Evolutionary conservation across 2,797 vertebrate genomes (phyloP), one percentile per base, ranked within the genome.

Genomic region (Zenarchopterus dispar): DNA sequence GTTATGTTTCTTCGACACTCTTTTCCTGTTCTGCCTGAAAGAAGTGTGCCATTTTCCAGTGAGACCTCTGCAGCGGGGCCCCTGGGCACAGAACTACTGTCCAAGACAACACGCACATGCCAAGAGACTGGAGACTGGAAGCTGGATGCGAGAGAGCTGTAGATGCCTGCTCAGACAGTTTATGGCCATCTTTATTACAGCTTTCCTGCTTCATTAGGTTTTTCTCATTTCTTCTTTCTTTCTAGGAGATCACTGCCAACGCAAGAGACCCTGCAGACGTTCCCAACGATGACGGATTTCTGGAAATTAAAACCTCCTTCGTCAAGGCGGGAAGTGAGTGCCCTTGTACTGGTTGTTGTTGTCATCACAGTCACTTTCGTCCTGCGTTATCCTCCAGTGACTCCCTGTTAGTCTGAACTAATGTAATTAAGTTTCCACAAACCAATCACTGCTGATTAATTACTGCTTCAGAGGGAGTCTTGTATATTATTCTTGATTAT

Each of bases 1-100:
- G 75, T 58, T 68, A 53, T 75, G 62, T 73, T 80, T 65, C 73
- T 69, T 63, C 78, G 70, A 48, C 73, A 61, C 70, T 56, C 69
- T 41, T 41, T 62, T 68, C 46, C 66, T 15, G 31, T 39, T 77
- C 68, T 54, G 73, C 69, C 75, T 70, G 64, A 69, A 88, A 89
- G 84, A 90, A 91, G 86, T 80, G 76, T 79, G 69, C 74, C 80
- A 82, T 90, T 92, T 84, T 91, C 71, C 84, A 55, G 61, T 9
- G 0, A 53, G 77, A 68, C 60, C 75, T 84, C 73, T 58, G 50
- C 48, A 78, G 71, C 67, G 2, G 46, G 70, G 77, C 81, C 82
- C 71, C 80, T 16, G 46, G 65, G 75, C 54, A 59, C 70, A 62
- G 77, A 77, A 39, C 55, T 68, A 60, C 75, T 70, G 80, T 72